phyloP scores from a whole-genome alignment of 2,797 vertebrate genomes.

The Cirrhinus molitorella region DNA sequence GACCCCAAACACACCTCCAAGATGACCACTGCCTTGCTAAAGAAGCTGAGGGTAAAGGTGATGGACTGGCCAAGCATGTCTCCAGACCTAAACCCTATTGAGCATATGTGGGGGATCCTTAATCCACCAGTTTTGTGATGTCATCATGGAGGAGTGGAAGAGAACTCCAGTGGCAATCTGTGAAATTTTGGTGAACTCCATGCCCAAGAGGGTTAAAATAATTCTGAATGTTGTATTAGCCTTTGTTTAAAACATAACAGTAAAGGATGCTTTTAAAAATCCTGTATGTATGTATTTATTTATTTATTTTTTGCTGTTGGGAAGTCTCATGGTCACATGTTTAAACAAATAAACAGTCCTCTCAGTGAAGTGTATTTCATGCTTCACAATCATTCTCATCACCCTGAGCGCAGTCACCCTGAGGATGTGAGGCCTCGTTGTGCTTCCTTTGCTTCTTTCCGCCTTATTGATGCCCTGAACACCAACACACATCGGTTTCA shows the following conservation, averaged over 20 bases:
- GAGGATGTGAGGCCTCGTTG: constrained; percentile 11
- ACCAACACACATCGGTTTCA: constrained; percentile 4
- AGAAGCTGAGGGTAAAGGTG: too few relatives aligned
- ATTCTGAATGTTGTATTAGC: not conserved
- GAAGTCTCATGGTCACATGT: not conserved
- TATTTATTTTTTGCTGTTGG: not conserved
- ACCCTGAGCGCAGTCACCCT: constrained; percentile 7
- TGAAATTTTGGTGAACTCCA: too few relatives aligned
- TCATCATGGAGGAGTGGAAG: too few relatives aligned
- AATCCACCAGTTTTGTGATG: too few relatives aligned
- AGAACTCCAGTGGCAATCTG: too few relatives aligned
- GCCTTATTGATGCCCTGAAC: constrained; percentile 18
- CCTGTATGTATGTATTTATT: too few relatives aligned
- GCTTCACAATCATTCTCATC: constrained; percentile 35
- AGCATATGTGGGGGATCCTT: too few relatives aligned
- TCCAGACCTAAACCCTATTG: too few relatives aligned
- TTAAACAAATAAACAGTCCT: constrained; percentile 24
- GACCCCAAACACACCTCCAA: too few relatives aligned
- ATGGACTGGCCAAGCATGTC: too few relatives aligned
- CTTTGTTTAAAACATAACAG: not conserved
- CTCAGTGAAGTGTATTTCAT: constrained; percentile 19
- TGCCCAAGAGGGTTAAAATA: too few relatives aligned
- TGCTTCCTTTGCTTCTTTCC: constrained; percentile 17
- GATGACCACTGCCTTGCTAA: too few relatives aligned
- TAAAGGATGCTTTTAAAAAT: not conserved